These are phyloP conservation scores for Lochmaea crataegi DNA, from an alignment of 2,888 invertebrate genomes.

Conservation along the genomic window DNA sequence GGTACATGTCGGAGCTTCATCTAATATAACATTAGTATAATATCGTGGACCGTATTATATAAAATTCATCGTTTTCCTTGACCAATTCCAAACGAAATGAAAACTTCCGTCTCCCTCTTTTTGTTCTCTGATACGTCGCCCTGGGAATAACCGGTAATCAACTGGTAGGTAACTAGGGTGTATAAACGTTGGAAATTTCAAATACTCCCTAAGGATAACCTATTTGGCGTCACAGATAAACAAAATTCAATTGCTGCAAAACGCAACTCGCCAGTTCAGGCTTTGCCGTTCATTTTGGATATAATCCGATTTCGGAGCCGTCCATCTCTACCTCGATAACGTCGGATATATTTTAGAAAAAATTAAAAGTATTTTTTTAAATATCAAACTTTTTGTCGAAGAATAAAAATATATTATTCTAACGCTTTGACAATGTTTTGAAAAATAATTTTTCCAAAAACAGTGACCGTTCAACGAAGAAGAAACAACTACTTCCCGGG, in stretches of 20 bases:
- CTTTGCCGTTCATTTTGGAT: not conserved
- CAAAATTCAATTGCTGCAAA: conserved; percentile 29
- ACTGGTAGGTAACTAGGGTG: conserved; percentile 19
- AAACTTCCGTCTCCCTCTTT: conserved; percentile 3
- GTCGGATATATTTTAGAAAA: too few species aligned
- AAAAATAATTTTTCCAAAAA: too few species aligned
- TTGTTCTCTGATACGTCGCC: not conserved
- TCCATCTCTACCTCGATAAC: too few species aligned
- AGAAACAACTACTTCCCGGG: too few species aligned
- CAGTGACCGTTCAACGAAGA: too few species aligned
- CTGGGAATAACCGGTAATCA: not conserved
- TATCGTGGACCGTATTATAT: not conserved
- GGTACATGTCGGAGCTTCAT: too few species aligned
- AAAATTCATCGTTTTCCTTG: not conserved
- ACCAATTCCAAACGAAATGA: not conserved
- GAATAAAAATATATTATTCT: too few species aligned
- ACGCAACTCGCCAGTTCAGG: conserved; percentile 7
- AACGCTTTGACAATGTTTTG: too few species aligned
- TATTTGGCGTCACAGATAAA: conserved; percentile 24
- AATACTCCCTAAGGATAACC: conserved; percentile 25
- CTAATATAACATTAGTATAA: not conserved
- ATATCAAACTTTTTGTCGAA: too few species aligned
- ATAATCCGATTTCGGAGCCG: not conserved
- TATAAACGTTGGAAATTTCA: conserved; percentile 26
- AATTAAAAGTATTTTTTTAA: too few species aligned